Conservation (phyloP, 2,113 vertebrate species). For the Boulengerochromis microlepis region DNA sequence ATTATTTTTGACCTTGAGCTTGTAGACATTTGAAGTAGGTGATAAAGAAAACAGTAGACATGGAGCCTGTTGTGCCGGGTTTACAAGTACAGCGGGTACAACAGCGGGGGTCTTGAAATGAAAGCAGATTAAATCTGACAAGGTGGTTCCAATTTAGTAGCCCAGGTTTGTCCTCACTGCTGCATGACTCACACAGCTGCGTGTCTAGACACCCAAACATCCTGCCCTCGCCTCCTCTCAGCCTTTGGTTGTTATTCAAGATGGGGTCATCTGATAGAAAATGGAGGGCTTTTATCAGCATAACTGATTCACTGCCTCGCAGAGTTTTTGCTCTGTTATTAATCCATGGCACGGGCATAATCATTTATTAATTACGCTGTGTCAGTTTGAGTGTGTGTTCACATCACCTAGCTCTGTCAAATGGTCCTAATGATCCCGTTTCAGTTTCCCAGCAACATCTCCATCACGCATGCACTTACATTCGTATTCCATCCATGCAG, state of each 20-base stretch:
- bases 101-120: neutral
- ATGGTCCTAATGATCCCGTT: constrained; percentile 13
- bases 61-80: neutral
- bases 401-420: constrained; percentile 30
- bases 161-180: neutral
- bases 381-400: neutral
- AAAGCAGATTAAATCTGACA: constrained; percentile 31
- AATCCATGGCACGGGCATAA: neutral
- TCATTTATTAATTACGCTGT: constrained; percentile 31
- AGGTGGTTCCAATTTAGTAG: constrained; percentile 11
- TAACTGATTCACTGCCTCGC: constrained; percentile 26
- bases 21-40: neutral
- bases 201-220: constrained; percentile 18
- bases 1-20: neutral
- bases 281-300: constrained; percentile 30
- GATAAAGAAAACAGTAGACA: neutral
- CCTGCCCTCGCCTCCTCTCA: neutral
- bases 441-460: constrained; percentile 13
- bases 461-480: neutral
- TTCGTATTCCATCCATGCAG: neutral
- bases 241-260: constrained; percentile 29
- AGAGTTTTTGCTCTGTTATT: constrained; percentile 12
- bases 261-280: constrained; percentile 35
- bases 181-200: constrained; percentile 23
- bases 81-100: neutral